Conservation (phyloP, 2,797 vertebrate species). For the Enteromius viviparus region DNA sequence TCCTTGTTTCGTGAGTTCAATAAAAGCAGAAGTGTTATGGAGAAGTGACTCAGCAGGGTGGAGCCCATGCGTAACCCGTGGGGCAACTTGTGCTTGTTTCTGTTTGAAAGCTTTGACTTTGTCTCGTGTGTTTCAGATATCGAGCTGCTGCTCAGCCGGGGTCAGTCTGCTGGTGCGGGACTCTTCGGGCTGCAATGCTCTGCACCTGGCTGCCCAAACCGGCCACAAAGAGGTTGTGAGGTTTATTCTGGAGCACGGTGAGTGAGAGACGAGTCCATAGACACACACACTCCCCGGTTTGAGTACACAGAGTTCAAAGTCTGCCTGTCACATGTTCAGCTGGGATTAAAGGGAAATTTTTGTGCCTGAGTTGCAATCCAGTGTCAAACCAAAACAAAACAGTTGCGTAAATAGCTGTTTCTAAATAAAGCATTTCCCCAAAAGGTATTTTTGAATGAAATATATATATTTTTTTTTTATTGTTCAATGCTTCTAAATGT, state of each 20-base stretch:
- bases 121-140: constrained; percentile 75
- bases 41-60: neutral
- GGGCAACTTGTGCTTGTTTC: neutral
- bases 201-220: constrained; percentile 88
- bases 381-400: neutral
- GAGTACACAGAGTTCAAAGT: neutral
- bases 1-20: neutral
- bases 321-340: neutral
- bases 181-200: constrained; percentile 84
- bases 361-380: neutral
- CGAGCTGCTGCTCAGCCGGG: constrained; percentile 85
- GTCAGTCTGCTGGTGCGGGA: constrained; percentile 89
- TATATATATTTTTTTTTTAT: no score
- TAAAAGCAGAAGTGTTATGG: neutral
- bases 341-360: neutral
- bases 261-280: constrained; percentile 60
- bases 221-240: constrained; percentile 87
- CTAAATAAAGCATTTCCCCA: neutral
- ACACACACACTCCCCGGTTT: neutral
- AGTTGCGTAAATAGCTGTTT: neutral
- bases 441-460: neutral
- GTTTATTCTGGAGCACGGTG: constrained; percentile 92
- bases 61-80: neutral
- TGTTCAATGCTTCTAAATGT: no score
- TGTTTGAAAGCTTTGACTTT: neutral